Evolutionary conservation across 2,888 invertebrate genomes (phyloP), one percentile per base, ranked within the genome.

Genomic region (Callosobruchus maculatus): DNA sequence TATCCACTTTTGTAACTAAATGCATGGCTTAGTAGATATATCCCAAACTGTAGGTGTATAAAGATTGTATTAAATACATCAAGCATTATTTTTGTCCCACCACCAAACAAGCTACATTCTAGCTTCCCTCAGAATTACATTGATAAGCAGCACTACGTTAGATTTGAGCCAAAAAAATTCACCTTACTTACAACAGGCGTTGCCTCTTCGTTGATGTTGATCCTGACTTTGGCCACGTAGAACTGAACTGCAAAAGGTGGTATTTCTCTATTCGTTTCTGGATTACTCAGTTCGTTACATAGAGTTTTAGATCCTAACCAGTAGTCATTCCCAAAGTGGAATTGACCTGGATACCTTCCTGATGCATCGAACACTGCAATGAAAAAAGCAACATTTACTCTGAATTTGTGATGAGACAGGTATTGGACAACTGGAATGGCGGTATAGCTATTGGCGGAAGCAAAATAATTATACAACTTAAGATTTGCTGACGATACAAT

Each of bases 251-350:
- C 81, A 84, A 91, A 93, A 18, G 93, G 93, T 21, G 92, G 91
- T 20, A 88, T 87, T 75, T 88, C 87, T 66, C 82, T 82, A 80
- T 91, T 90, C 82, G 89, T 89, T 75, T 89, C 85, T 20, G 86
- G 84, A 78, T 90, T 88, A 78, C 89, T 89, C 75, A 93, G 88
- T 83, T 95, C 95, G 22, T 87, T 83, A 84, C 95, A 95, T 68
- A 93, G 90, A 71, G 89, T 88, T 78, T 90, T 89, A 71, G 94
- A 94, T 2, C 95, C 95, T 82, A 94, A 86, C 95, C 95, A 95
- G 87, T 92, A 94, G 85, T 94, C 93, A 85, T 93, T 94, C 21
- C 94, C 95, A 82, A 93, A 95, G 81, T 94, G 89, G 80, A 93
- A 90, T 84, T 93, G 93, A 13, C 93, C 91, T 20, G 91, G 91